Conservation (phyloP, 2,888 invertebrate species). For the Oegoconia quadripuncta region DNA sequence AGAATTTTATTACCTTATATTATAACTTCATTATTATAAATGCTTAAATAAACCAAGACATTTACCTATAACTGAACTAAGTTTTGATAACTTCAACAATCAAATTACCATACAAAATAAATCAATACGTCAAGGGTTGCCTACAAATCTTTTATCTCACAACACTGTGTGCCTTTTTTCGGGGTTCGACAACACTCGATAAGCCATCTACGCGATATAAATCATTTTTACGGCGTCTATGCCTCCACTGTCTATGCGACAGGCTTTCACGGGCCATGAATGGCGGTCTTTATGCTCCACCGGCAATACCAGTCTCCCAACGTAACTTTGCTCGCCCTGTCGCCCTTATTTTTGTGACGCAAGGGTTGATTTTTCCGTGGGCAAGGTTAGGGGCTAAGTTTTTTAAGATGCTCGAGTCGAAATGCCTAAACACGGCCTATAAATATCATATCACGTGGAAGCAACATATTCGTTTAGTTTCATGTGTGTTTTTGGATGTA, state of each 20-base stretch:
- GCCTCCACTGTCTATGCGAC: conserved; percentile 62
- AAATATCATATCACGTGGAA: conserved; percentile 59
- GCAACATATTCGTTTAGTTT: background rate
- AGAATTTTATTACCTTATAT: too few relatives aligned
- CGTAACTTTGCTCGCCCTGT: conserved; percentile 10
- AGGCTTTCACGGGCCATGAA: conserved; percentile 66
- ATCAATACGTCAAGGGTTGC: conserved; percentile 24
- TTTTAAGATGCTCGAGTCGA: conserved; percentile 40
- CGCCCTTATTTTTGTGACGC: conserved; percentile 18
- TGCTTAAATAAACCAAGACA: too few relatives aligned
- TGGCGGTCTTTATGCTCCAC: conserved; percentile 60
- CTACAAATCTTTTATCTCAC: conserved; percentile 36
- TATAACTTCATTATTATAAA: too few relatives aligned
- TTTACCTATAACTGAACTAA: background rate
- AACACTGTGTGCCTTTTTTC: conserved; percentile 52
- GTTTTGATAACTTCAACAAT: conserved; percentile 14
- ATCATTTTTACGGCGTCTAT: conserved; percentile 68
- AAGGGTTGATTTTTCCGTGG: conserved; percentile 31
- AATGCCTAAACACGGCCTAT: conserved; percentile 64
- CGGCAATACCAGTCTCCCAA: conserved; percentile 39
- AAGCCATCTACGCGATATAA: conserved; percentile 61
- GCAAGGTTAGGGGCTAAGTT: conserved; percentile 17
- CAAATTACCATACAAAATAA: conserved; percentile 16
- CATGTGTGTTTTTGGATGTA: background rate
- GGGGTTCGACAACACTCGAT: conserved; percentile 60